phyloP scores from a whole-genome alignment of 2,113 vertebrate species.

The Nerophis ophidion region DNA sequence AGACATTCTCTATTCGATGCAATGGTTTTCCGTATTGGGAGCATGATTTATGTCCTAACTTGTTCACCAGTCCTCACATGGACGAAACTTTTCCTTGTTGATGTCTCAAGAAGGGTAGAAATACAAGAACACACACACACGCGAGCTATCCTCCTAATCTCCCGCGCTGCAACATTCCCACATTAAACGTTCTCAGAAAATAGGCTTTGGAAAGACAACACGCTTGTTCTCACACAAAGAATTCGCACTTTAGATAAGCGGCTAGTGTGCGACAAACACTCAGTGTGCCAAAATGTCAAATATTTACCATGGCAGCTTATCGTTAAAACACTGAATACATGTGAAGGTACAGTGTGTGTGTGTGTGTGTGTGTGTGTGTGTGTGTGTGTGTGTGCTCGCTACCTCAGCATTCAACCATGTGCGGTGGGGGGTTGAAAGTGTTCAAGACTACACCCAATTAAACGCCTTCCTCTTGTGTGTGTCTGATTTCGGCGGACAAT shows the following conservation, averaged over 20 bases:
- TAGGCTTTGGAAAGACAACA: constrained; percentile 62
- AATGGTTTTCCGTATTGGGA: too few relatives aligned
- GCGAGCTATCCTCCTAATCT: constrained; percentile 49
- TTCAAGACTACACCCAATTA: constrained; percentile 71
- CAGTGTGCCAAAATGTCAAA: constrained; percentile 53
- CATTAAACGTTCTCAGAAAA: constrained; percentile 56
- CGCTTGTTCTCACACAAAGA: constrained; percentile 57
- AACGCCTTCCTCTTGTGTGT: constrained; percentile 69
- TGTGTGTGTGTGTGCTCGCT: constrained; percentile 10
- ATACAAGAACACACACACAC: constrained; percentile 15
- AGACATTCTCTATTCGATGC: too few relatives aligned
- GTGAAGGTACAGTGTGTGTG: constrained; percentile 57
- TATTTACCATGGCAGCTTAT: constrained; percentile 62
- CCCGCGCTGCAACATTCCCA: constrained; percentile 64
- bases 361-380: constrained; percentile 22
- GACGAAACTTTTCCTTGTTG: too few relatives aligned
- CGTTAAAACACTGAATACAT: constrained; percentile 36
- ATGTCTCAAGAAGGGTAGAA: too few relatives aligned
- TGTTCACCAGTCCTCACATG: too few relatives aligned
- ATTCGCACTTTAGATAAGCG: constrained; percentile 54
- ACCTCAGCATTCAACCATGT: constrained; percentile 51
- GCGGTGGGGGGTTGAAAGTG: constrained; percentile 58
- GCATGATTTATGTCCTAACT: not conserved
- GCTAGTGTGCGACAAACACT: constrained; percentile 41
- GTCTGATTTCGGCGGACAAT: constrained; percentile 69